Base-by-base conservation (phyloP, 2,113 vertebrate species). In the Sylvia atricapilla region DNA sequence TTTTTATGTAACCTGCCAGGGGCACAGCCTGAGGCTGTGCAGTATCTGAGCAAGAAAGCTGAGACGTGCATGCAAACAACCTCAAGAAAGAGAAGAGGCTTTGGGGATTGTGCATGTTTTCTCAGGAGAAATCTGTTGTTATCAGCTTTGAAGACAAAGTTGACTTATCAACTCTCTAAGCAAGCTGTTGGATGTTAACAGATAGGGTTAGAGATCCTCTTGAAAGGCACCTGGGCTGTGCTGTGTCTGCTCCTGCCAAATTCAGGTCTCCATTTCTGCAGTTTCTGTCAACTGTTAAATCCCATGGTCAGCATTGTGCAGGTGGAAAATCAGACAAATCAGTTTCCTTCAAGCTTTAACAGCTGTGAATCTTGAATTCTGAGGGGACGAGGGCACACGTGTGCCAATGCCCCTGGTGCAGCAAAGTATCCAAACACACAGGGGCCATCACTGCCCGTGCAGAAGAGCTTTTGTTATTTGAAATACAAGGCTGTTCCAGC, bases 331-430 rank as follows among this genome's bases (percentile, higher is more conserved):
- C 15, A 74, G 37, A 19, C 66, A 72, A 5, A 35, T 52, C 37
- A 66, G 11, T 30, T 67, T 64, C 41, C 76, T 84, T 85, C 49
- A 60, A 19, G 47, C 44, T 58, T 79, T 25, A 82, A 62, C 28
- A 76, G 41, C 1, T 30, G 22, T 47, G 21, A 66, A 50, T 33
- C 30, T 46, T 37, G 25, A 76, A 58, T 92, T 68, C 20, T 21
- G 31, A 49, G 56, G 76, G 56, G 47, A 37, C 60, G 84, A 47
- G 30, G 11, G 7, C 41, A 33, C 1, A 1, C 0, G 0, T 25
- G 25, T 52, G 28, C 35, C 25, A 39, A 15, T 21, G 20, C 2
- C 33, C 5, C n/a, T 31, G 21, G 15, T 35, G 39, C 14, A 8
- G n/a, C 33, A 46, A 64, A 19, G 37, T 8, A 6, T 35, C 63